Evolutionary conservation across 1,140 invertebrate species (phyloP), one percentile per base, ranked within the genome.

Genomic region (Vanessa atalanta): DNA sequence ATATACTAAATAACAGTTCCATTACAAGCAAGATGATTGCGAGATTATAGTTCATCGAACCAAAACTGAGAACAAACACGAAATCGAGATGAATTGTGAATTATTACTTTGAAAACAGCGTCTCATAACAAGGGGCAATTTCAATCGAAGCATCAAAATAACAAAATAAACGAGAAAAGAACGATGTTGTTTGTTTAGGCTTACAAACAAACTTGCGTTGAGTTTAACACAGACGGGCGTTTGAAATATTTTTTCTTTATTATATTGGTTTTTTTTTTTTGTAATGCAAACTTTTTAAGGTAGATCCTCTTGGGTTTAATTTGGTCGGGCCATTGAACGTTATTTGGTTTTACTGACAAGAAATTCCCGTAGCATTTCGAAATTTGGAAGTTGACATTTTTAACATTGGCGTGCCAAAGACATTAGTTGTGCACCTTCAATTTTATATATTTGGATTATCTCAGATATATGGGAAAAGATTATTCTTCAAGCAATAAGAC

Each of bases 131-230:
- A 74, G 72, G 63, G 71, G 72, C 72, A 70, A 75, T 76, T 68
- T 67, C 77, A 75, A 78, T 72, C 70, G 70, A 76, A 71, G 71
- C 68, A 70, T 72, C 70, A 71, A 72, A 79, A 76, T 73, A 79
- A 79, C 77, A 67, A 73, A 76, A 79, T 79, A 73, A 76, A 76
- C 65, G 66, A 69, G 70, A 69, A 72, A 76, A 75, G 67, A 76
- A 75, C 70, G 73, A 73, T 55, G 67, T 78, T 78, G 66, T 79
- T 79, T 79, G 65, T 73, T 76, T 76, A 79, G 73, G 70, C 64
- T 64, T 48, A 26, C 57, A 64, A 73, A 73, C 37, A 64, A 73
- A 69, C 65, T 76, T 55, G 65, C 37, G 37, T 61, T 43, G 63
- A 37, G 53, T 43, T 15, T 11, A 14, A 23, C 16, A 8, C 48